Base-by-base conservation (phyloP, 1,140 invertebrate genomes). In the Drosophila nannoptera region DNA sequence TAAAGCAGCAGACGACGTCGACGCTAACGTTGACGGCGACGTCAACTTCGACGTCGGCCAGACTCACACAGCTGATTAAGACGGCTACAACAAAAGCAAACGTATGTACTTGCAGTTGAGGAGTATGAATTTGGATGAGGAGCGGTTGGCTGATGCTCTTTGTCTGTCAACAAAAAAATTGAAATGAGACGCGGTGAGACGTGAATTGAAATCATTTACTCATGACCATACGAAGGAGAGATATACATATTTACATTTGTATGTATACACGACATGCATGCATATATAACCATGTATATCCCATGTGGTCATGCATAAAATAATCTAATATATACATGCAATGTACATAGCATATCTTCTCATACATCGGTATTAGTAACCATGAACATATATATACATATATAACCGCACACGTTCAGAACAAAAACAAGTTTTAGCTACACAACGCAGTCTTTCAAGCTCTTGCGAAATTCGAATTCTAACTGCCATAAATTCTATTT, bases 181-280 rank as follows among this genome's bases (percentile, higher is more conserved):
- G 46, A 75, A 75, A 64, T 73, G 61, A 64, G 38, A 71, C 50
- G 42, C 45, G 67, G 43, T 49, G 36, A 67, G 77, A 83, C 72
- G 72, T 73, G 65, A 83, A 83, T 77, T 77, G 54, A 82, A 82
- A 82, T 77, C 71, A 77, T 82, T 82, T 75, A 72, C 71, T 82
- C 67, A 53, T 61, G 46, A 16, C 74, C 77, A 67, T 75, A 72
- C 56, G 60, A 22, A 35, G 54, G 49, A 22, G 36, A 64, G 46
- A 50, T 22, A 46, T 22, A 61, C 9, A 55, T 29, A 50, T 66
- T 48, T 7, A 32, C 48, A 33, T 38, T 50, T 38, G 7, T 14
- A 45, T 14, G 32, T 43, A 45, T 45, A 43, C n/a, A n/a, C n/a
- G n/a, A n/a, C n/a, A n/a, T n/a, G n/a, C n/a, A n/a, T n/a, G n/a